Conservation (phyloP, 2,888 invertebrate genomes). For the Drosophila recens region DNA sequence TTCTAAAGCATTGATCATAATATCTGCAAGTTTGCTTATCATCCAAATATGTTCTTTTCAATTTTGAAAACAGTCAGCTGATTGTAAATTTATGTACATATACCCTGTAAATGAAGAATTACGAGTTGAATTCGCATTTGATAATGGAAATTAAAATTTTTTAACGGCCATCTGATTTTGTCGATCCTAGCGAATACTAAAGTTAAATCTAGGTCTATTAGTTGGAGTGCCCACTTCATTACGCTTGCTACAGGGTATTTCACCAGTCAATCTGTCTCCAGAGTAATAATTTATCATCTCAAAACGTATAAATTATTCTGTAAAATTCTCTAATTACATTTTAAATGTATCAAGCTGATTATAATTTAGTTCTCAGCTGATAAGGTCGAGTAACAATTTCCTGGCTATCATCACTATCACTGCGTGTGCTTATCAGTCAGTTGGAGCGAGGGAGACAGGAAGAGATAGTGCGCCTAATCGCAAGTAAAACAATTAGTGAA, state of each 20-base stretch:
- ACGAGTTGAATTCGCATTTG: not conserved
- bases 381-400: slow-evolving; percentile 6
- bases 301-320: not conserved
- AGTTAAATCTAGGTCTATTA: not conserved
- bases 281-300: not conserved
- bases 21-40: not conserved
- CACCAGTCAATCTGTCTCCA: not conserved
- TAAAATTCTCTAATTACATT: not conserved
- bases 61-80: slow-evolving; percentile 6
- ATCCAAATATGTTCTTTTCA: not conserved
- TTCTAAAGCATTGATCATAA: not conserved
- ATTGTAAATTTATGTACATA: not conserved
- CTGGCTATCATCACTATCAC: not conserved
- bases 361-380: slow-evolving; percentile 9
- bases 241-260: not conserved
- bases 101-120: not conserved
- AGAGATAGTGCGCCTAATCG: not conserved
- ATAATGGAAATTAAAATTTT: not conserved
- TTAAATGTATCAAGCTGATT: not conserved
- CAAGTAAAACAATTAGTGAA: not conserved
- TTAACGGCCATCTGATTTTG: not conserved
- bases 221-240: not conserved
- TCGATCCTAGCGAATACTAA: not conserved
- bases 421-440: slow-evolving; percentile 13
- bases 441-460: not conserved